Conservation (phyloP, 1,140 invertebrate genomes). For the Probaryconus sp. region DNA sequence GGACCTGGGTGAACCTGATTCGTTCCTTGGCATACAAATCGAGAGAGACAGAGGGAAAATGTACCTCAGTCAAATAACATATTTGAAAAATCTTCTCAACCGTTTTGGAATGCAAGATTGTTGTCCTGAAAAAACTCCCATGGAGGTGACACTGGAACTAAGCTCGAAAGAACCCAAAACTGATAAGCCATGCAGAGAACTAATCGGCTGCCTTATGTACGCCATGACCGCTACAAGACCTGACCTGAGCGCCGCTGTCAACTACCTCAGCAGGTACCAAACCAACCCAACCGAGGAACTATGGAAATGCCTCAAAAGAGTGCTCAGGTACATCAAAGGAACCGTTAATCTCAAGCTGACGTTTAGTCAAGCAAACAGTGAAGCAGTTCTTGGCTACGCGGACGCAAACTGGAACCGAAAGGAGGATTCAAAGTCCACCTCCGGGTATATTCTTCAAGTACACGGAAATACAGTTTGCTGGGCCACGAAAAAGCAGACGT, state of each 20-base stretch:
- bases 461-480: too few species aligned
- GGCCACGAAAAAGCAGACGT: too few species aligned
- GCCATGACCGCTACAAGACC: slow-evolving; percentile 11
- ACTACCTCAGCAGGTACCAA: slow-evolving; percentile 18
- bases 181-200: slow-evolving; percentile 9
- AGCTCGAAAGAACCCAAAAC: too few species aligned
- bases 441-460: too few species aligned
- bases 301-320: slow-evolving; percentile 25
- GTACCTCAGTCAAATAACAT: slow-evolving; percentile 5
- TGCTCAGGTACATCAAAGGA: slow-evolving; percentile 12
- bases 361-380: too few species aligned
- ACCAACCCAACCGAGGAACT: slow-evolving; percentile 3
- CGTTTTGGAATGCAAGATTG: too few species aligned
- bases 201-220: slow-evolving; percentile 26
- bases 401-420: too few species aligned
- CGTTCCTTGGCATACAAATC: slow-evolving; percentile 24
- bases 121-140: too few species aligned
- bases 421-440: too few species aligned
- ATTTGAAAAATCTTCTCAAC: slow-evolving; percentile 3
- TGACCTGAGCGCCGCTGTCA: slow-evolving; percentile 15
- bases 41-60: not conserved
- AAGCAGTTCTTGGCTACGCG: too few species aligned
- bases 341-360: too few species aligned
- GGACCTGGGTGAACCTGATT: slow-evolving; percentile 29
- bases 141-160: too few species aligned